Evolutionary conservation across 2,113 vertebrate species (phyloP).

Genomic region (Talpa occidentalis): DNA sequence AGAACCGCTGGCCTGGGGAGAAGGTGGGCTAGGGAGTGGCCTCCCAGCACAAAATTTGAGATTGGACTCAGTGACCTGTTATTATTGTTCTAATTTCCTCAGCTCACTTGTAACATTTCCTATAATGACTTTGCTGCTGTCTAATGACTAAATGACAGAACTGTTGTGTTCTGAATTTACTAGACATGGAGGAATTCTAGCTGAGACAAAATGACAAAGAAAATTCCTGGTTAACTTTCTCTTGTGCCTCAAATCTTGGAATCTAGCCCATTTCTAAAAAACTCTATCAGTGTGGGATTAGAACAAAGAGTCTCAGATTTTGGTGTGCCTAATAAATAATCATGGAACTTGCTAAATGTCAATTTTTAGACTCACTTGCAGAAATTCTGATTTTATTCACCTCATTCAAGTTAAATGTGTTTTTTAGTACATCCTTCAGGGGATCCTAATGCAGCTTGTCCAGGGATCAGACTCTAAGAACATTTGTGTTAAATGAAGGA

Average conservation of each 20-base stretch:
- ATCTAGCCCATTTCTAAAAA: not conserved
- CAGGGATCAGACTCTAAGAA: not conserved
- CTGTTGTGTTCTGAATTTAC: not conserved
- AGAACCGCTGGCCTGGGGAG: not conserved
- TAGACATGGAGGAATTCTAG: not conserved
- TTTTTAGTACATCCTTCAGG: not conserved
- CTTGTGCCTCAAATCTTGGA: not conserved
- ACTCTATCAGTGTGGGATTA: not conserved
- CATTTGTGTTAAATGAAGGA: not conserved
- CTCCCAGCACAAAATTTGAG: not conserved
- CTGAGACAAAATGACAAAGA: not conserved
- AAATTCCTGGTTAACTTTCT: not conserved
- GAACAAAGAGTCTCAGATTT: conserved; percentile 2
- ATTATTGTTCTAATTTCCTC: not conserved
- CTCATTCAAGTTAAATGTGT: not conserved
- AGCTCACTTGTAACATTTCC: not conserved
- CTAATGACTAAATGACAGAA: not conserved
- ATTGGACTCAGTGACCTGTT: not conserved
- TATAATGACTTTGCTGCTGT: not conserved
- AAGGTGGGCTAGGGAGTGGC: not conserved
- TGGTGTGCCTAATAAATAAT: not conserved
- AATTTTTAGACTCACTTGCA: not conserved
- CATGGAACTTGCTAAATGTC: not conserved
- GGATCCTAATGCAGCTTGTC: not conserved
- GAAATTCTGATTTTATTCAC: not conserved